These are phyloP conservation scores for Psittacara wagleri DNA, from an alignment of 2,113 vertebrate species.

Conservation along the genomic window DNA sequence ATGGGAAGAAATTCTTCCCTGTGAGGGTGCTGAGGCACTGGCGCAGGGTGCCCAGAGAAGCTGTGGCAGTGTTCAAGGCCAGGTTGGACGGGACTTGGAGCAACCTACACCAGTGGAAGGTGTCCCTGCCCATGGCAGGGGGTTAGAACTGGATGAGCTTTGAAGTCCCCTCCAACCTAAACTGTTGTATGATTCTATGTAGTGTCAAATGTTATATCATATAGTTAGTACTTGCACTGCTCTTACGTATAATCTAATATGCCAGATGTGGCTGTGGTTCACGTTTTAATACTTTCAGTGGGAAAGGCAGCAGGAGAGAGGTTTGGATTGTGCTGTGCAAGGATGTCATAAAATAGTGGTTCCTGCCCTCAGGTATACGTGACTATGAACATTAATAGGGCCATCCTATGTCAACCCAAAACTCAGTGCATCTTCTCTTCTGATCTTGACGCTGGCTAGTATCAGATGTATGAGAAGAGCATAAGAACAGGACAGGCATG, in stretches of 20 bases:
- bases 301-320: not conserved
- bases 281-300: not conserved
- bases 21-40: not conserved
- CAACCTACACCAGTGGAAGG: not conserved
- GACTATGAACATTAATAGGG: not conserved
- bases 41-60: not conserved
- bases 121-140: not conserved
- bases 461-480: not conserved
- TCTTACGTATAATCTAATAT: not conserved
- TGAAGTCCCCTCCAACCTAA: not conserved
- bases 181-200: not conserved
- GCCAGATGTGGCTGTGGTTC: not conserved
- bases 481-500: not conserved
- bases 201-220: rapidly evolving
- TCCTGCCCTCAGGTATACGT: not conserved
- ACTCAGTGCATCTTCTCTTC: not conserved
- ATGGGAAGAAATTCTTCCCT: not conserved
- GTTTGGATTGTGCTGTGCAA: not conserved
- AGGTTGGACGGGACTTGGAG: not conserved
- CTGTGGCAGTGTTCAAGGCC: not conserved
- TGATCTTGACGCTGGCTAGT: not conserved
- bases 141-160: not conserved
- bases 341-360: not conserved
- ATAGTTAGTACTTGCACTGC: not conserved
- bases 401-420: not conserved